Percentiles rank a stretch among this genome's conserved stretches.
These are phyloP conservation scores for Puffinus mauretanicus DNA, from an alignment of 2,113 vertebrate species.

Conservation along the genomic window DNA sequence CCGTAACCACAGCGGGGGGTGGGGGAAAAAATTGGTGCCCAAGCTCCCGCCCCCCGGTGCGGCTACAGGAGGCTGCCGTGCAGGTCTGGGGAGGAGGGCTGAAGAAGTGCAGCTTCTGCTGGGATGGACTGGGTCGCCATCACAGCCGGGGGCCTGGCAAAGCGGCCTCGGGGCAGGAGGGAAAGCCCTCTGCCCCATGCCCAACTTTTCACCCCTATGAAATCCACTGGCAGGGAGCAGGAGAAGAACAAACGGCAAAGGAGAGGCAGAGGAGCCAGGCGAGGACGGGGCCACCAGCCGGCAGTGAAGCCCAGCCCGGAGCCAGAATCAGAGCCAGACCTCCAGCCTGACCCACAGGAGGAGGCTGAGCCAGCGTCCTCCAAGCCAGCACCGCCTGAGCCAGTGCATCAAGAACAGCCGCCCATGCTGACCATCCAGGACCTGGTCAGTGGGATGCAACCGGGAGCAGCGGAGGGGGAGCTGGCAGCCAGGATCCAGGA, in stretches of 20 bases:
- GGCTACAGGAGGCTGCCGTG: not conserved
- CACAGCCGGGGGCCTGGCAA: not conserved
- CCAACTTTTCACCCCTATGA: not conserved
- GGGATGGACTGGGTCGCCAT: not conserved
- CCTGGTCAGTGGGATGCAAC: not conserved
- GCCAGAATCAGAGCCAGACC: not conserved
- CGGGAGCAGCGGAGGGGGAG: not conserved
- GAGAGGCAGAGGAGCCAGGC: not conserved
- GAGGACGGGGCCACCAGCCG: not conserved
- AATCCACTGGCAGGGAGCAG: constrained; percentile 38
- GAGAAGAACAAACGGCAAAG: not conserved
- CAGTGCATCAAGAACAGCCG: not conserved
- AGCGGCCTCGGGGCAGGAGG: not conserved
- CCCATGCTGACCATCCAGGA: not conserved
- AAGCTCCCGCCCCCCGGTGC: fast-evolving
- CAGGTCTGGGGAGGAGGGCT: not conserved
- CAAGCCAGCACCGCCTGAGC: not conserved
- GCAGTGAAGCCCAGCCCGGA: not conserved
- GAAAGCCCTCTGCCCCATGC: not conserved
- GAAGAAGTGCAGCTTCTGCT: not conserved
- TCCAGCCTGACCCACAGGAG: not conserved
- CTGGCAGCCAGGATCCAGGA: not conserved
- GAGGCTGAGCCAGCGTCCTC: not conserved
- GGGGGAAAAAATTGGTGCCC: not conserved
- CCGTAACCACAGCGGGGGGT: fast-evolving